Evolutionary conservation across 2,888 invertebrate genomes (phyloP), one percentile per base, ranked within the genome.

Genomic region (Diaperis boleti): DNA sequence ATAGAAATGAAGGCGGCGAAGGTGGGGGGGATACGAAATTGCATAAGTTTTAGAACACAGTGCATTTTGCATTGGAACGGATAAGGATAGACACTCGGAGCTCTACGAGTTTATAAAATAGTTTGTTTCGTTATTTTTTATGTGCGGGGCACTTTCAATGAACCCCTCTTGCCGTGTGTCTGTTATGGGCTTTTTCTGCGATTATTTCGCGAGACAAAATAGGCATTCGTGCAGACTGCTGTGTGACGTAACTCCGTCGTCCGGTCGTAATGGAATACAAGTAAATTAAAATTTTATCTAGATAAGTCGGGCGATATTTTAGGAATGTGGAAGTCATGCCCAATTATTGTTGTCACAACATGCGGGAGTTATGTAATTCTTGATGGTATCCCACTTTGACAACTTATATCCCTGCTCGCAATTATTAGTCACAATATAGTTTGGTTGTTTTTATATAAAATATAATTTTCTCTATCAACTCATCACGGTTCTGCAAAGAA

Each of bases 1-100:
- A 67, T 60, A 65, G 60, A 60, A 65, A 65, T 69, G 74, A 73
- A 75, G 75, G 75, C 75, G 75, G 72, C 72, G 64, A 67, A 64
- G 67, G 69, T 71, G 72, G 54, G 64, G 64, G 59, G 64, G 52
- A 59, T 50, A 59, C 59, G 68, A 69, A 73, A 74, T 74, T 74
- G 74, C 74, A 74, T 74, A 74, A 74, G 74, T 68, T 62, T 64
- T 64, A 68, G 68, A 64, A 61, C 63, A 61, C 54, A 62, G 63
- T 62, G 68, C 64, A 64, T 66, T 66, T 68, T 68, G 66, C 68
- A 68, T 65, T 64, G 64, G 62, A 57, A 22, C 57, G 59, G 64
- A 66, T 47, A 63, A 64, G 56, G 66, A 66, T 57, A 45, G 66
- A 66, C 41, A 41, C 45, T 45, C 18, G 3, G 49, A 17, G 13